A percentile compares a stretch with the other conserved stretches of the same genome.
phyloP scores from a whole-genome alignment of 2,888 invertebrate species.

The Himalopsyche japonica region DNA sequence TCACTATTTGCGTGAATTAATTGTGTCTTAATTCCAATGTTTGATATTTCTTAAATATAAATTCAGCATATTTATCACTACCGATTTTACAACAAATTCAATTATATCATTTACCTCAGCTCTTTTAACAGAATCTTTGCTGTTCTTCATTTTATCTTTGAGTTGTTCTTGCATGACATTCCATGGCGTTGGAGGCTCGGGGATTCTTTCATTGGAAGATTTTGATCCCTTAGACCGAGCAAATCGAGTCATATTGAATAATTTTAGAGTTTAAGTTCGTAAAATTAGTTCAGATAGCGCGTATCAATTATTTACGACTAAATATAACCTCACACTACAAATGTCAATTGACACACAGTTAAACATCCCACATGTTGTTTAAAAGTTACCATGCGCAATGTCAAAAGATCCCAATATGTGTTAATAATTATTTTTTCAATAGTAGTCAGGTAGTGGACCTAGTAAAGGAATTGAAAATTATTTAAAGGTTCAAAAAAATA shows the following conservation, averaged over 20 bases:
- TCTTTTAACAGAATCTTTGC: constrained; percentile 10
- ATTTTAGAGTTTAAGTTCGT: background rate
- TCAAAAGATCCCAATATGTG: too few relatives aligned
- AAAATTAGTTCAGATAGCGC: background rate
- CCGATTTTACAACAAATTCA: too few relatives aligned
- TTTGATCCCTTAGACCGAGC: constrained; percentile 76
- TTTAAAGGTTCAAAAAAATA: too few relatives aligned
- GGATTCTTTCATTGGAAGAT: constrained; percentile 69
- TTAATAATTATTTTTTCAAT: too few relatives aligned
- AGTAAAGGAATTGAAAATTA: too few relatives aligned
- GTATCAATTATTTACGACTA: background rate
- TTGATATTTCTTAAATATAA: too few relatives aligned
- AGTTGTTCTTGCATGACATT: constrained; percentile 69
- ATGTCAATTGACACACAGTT: background rate
- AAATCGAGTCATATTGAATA: constrained; percentile 69
- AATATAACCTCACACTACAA: background rate
- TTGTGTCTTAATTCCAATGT: too few relatives aligned
- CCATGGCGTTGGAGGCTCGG: constrained; percentile 76
- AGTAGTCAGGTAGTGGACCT: too few relatives aligned
- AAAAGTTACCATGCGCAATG: too few relatives aligned
- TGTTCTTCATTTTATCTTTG: constrained; percentile 7
- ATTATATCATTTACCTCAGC: background rate
- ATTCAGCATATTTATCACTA: too few relatives aligned
- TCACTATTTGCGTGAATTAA: too few relatives aligned
- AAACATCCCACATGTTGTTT: too few relatives aligned